Base-by-base conservation (phyloP, 2,888 invertebrate species). In the Brachypalpus laphriformis region DNA sequence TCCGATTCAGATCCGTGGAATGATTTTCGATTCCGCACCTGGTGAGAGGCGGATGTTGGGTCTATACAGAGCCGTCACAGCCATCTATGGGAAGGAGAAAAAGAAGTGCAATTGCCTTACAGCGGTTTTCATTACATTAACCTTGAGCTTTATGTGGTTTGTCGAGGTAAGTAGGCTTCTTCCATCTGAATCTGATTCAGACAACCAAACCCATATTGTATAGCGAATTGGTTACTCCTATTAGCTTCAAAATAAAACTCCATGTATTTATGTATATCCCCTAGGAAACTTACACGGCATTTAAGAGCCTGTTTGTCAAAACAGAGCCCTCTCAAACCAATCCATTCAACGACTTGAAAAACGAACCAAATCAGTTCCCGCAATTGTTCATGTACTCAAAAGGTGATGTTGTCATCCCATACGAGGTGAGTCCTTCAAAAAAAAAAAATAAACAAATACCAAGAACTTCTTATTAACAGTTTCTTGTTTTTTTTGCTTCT, bases 301-400 rank as follows among this genome's bases (percentile, higher is more conserved):
- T 92, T 57, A 92, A 89, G 87, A 92, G 88, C 88, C 88, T 89
- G 85, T 92, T 90, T 87, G 89, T 89, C 76, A 92, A 91, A 83
- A 90, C 91, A 37, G 90, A 91, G 49, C 91, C 92, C 14, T 89
- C 93, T 71, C 93, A 93, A 88, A 92, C 93, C n/a, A 94, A 94
- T 90, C 94, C 94, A 0, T 93, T 93, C 88, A 92, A 93, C 87
- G 93, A 93, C 87, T 91, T 95, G 51, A 93, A 93, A 87, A 93
- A 93, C 82, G 95, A 95, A 88, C 91, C 92, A 18, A 93, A 93
- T 87, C 91, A 92, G 57, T 95, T 94, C 92, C 95, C 95, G 0
- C 95, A 96, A 90, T 91, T 96, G 87, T 96, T 95, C 90, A 93
- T 96, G 51, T 96, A 95, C 89, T 96, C 96, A 0, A 94, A 94